Evolutionary conservation across 2,113 vertebrate genomes (phyloP), one percentile per base, ranked within the genome.

Genomic region (Corythoichthys intestinalis): DNA sequence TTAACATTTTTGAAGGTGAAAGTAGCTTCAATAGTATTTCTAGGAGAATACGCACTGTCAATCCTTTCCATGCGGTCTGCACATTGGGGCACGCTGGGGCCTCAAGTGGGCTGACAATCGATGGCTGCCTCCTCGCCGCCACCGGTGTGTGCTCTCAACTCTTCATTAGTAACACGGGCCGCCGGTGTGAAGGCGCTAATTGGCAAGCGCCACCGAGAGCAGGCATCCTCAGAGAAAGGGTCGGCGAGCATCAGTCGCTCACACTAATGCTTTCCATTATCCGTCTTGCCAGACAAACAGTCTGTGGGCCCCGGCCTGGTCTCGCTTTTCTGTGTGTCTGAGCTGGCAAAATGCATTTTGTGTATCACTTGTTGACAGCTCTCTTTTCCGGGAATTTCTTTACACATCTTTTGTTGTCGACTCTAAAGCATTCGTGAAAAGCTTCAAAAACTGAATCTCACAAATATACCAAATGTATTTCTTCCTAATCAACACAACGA

Each of bases 241-340:
- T 85, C 65, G 52, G 70, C 65, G 64, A 81, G 84, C 78, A 80
- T 80, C 88, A 79, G 85, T 81, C 79, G 82, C 85, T 89, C 83
- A 73, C 72, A 76, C 86, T 87, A 90, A 90, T 90, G 80, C 83
- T 85, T 65, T 75, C 82, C 86, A 91, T 91, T 91, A 91, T 85
- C 75, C 74, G 72, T 71, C 53, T 79, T 68, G 79, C 76, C 75
- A 60, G 48, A 66, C 48, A 79, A 85, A 85, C 87, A 90, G 74
- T 66, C 66, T 64, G 64, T 28, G 56, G 49, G 71, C 20, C 60
- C 50, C 67, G 10, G 37, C 28, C 67, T 65, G 34, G 17, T 70
- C 65, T 66, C 47, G 39, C 38, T 63, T 76, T 67, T 65, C 64
- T 59, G 34, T 67, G 56, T 58, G 8, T 13, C 28, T 63, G 15